Evolutionary conservation across 2,888 invertebrate species (phyloP).

Genomic region (Pediacus dermestoides): DNA sequence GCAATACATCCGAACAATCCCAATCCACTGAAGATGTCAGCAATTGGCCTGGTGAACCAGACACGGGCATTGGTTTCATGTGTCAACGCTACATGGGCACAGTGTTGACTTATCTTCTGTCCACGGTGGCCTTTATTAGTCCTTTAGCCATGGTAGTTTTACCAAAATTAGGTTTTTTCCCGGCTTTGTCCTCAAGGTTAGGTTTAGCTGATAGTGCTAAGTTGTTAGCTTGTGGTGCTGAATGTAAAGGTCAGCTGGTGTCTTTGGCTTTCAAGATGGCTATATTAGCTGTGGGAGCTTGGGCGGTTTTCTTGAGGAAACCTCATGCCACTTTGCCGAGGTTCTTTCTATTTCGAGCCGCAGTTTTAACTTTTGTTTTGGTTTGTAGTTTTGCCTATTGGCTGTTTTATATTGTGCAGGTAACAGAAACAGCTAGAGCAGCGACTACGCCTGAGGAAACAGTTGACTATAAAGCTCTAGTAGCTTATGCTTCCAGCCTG

Average conservation of each 20-base stretch:
- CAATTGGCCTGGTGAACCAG: conserved; percentile 73
- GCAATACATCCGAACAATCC: conserved; percentile 93
- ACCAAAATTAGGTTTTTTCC: conserved; percentile 85
- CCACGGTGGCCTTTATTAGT: conserved; percentile 81
- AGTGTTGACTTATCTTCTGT: conserved; percentile 73
- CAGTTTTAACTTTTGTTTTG: conserved; percentile 82
- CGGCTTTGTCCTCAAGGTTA: conserved; percentile 66
- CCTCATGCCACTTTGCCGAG: conserved; percentile 86
- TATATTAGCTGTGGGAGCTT: conserved; percentile 82
- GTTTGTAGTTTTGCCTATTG: conserved; percentile 95
- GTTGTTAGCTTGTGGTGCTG: conserved; percentile 80
- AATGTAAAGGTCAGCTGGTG: conserved; percentile 90
- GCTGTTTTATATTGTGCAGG: conserved; percentile 95
- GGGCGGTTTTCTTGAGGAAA: conserved; percentile 87
- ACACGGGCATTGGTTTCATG: conserved; percentile 67
- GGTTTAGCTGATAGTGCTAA: conserved; percentile 67
- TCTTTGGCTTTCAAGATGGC: conserved; percentile 89
- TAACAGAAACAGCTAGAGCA: conserved; percentile 76
- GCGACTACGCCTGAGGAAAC: conserved; percentile 76
- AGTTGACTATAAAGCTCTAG: conserved; percentile 81
- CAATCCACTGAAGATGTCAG: conserved; percentile 89
- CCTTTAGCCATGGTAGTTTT: conserved; percentile 93
- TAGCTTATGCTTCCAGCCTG: conserved; percentile 88
- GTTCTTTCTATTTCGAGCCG: conserved; percentile 85
- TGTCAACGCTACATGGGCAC: conserved; percentile 84